Base-by-base conservation (phyloP, 2,888 invertebrate genomes). In the Brassicogethes aeneus region DNA sequence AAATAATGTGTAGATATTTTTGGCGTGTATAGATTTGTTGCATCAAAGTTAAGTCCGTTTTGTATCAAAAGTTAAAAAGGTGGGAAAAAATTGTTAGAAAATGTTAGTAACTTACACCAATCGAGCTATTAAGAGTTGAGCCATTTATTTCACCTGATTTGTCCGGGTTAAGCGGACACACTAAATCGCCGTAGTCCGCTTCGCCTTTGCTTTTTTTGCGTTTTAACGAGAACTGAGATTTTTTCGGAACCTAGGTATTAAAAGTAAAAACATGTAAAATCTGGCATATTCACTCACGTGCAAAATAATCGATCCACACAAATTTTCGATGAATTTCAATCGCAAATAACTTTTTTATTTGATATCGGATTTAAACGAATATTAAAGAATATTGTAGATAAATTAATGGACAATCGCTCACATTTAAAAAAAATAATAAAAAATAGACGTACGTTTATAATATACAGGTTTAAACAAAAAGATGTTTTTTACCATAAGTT, bases 171-270 rank as follows among this genome's bases (percentile, higher is more conserved):
- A 87, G 72, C n/a, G 93, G 92, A 59, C 92, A 93, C 51, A 94
- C 87, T 58, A 89, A 77, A 63, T 91, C 89, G 15, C 85, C 85
- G 57, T 84, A 80, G 56, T 91, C 91, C 30, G 82, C 70, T 59
- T 91, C 92, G 49, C 82, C 82, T 70, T 87, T 85, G 60, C 86
- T 85, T 68, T 85, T 88, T 60, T 83, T 82, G 35, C 82, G 71
- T 62, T 89, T 90, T 59, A 91, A 65, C 1, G 89, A 86, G 67
- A 91, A 91, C 67, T 90, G 90, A 36, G 85, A 83, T 65, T 86
- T 88, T 71, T 88, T 90, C 62, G 85, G 80, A 61, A 84, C 79
- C 88, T 83, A 63, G 43, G n/a, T n/a, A n/a, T n/a, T n/a, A n/a
- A n/a, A n/a, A n/a, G n/a, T n/a, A n/a, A 64, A 68, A 33, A 49